Conservation (phyloP, 2,113 vertebrate species). For the Misgurnus mizolepis region DNA sequence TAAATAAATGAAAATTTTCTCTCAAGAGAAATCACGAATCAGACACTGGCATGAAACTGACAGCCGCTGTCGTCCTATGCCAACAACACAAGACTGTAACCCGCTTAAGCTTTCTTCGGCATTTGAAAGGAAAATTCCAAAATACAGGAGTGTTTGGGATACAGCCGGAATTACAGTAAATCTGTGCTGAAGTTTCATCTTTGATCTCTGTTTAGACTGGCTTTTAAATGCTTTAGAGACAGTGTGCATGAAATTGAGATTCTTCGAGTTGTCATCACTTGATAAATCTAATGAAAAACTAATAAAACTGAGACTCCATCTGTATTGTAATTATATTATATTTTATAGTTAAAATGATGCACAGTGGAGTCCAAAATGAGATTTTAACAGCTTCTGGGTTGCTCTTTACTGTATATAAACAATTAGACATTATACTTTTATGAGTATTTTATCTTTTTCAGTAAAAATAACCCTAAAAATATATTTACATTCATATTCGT, state of each 20-base stretch:
- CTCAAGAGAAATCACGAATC: slow-evolving; percentile 37
- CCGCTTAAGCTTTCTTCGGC: slow-evolving; percentile 12
- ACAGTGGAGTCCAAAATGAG: not conserved
- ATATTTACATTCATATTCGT: too few species aligned
- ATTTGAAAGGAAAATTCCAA: slow-evolving; percentile 46
- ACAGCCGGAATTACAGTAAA: slow-evolving; percentile 30
- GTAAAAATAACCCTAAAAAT: too few species aligned
- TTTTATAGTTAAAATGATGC: not conserved
- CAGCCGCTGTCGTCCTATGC: slow-evolving; percentile 31
- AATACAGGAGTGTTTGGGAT: slow-evolving; percentile 33
- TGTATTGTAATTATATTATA: not conserved
- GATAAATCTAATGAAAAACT: not conserved
- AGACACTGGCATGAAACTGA: slow-evolving; percentile 34
- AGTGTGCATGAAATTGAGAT: slow-evolving; percentile 3
- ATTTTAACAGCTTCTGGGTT: too few species aligned
- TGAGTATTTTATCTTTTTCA: too few species aligned
- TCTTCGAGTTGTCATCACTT: slow-evolving; percentile 34
- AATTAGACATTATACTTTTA: too few species aligned
- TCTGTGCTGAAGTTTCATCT: slow-evolving; percentile 30
- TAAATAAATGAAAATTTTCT: slow-evolving; percentile 28
- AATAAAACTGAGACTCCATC: not conserved
- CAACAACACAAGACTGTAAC: slow-evolving; percentile 30
- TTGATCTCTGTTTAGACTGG: slow-evolving; percentile 41
- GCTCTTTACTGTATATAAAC: too few species aligned
- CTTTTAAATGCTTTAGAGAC: slow-evolving; percentile 59